A percentile compares a stretch with the other conserved stretches of the same genome.
Evolutionary conservation across 37 sponge, comb jelly and placozoan species (phyloP).

Genomic region (Ephydatia muelleri): DNA sequence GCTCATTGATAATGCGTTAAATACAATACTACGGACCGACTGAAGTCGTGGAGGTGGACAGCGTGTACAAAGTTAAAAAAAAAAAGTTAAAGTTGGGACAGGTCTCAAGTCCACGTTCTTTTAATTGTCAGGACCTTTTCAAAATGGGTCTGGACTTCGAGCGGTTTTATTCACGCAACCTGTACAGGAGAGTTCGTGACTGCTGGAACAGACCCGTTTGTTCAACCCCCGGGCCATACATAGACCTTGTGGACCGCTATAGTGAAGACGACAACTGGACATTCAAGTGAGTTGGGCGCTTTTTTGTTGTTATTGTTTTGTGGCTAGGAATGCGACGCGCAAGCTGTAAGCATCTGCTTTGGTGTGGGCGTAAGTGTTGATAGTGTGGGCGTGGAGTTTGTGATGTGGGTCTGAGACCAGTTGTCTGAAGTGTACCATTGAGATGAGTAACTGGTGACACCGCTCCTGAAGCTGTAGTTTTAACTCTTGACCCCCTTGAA

Average conservation of each 20-base stretch:
- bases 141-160: slow-evolving; percentile 73
- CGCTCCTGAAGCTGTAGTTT: no score
- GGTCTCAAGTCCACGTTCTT: neutral
- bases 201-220: slow-evolving; percentile 90
- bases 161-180: slow-evolving; percentile 83
- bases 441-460: no score
- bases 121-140: slow-evolving; percentile 62
- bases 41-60: neutral
- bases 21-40: neutral
- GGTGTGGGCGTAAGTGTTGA: neutral
- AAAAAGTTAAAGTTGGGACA: neutral
- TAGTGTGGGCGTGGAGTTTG: neutral
- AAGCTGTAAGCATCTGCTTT: neutral
- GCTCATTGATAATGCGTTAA: neutral
- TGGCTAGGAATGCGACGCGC: neutral
- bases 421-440: no score
- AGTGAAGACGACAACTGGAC: slow-evolving; percentile 86
- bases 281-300: slow-evolving; percentile 61
- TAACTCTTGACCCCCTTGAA: no score
- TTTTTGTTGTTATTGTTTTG: no score
- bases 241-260: slow-evolving; percentile 86
- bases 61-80: neutral
- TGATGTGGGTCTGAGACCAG: no score
- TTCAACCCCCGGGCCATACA: slow-evolving; percentile 76
- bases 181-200: slow-evolving; percentile 79